Evolutionary conservation across 35 echinoderm and acorn worm genomes (phyloP).

Genomic region (Apostichopus parvimensis): DNA sequence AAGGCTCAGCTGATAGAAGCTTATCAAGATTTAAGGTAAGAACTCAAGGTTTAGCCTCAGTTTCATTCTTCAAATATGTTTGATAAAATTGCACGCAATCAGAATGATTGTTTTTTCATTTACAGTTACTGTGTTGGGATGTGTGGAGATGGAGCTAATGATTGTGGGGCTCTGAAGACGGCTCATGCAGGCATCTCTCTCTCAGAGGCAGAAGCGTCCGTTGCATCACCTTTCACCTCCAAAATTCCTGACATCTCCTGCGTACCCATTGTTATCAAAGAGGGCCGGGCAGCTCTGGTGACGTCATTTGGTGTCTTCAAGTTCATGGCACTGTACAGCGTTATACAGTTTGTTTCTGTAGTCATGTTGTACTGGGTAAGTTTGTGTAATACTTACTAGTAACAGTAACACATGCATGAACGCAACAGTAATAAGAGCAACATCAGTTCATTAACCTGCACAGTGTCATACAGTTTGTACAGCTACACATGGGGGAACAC

Average conservation of each 20-base stretch:
- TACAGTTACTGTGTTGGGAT: slow-evolving; percentile 93
- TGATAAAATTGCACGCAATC: too few species aligned
- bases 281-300: slow-evolving; percentile 85
- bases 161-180: slow-evolving; percentile 95
- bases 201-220: slow-evolving; percentile 89
- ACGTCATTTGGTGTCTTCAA: slow-evolving; percentile 98
- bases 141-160: slow-evolving; percentile 99
- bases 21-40: slow-evolving; percentile 83
- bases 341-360: slow-evolving; percentile 92
- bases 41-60: too few species aligned
- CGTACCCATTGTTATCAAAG: slow-evolving; percentile 90
- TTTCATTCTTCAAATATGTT: too few species aligned
- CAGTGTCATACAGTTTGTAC: too few species aligned
- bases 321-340: slow-evolving; percentile 96
- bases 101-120: not conserved
- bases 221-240: slow-evolving; percentile 96
- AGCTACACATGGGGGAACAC: too few species aligned
- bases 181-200: slow-evolving; percentile 94
- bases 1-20: slow-evolving; percentile 95
- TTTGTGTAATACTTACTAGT: not conserved
- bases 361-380: slow-evolving; percentile 92
- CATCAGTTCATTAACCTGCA: too few species aligned
- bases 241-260: slow-evolving; percentile 87
- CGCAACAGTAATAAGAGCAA: too few species aligned
- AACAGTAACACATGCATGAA: too few species aligned